These are phyloP conservation scores for Zoanthus sansibaricus DNA, from an alignment of 92 coral and sea anemone species.

Conservation along the genomic window DNA sequence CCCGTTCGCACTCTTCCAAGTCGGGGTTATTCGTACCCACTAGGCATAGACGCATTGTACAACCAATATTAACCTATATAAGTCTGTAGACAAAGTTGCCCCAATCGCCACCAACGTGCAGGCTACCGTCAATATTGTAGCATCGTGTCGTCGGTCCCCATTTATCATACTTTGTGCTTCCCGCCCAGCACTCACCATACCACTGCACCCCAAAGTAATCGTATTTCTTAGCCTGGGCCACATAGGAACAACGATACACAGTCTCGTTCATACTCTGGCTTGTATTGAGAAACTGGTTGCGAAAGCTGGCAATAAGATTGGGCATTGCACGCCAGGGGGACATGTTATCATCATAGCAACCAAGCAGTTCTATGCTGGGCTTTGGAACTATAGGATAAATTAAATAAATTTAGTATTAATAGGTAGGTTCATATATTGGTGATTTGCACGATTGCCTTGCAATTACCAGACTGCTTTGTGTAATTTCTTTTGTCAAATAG, in stretches of 20 bases:
- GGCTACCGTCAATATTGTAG: neutral
- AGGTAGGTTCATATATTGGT: too few relatives aligned
- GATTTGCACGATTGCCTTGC: too few relatives aligned
- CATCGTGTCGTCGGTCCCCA: slow-evolving; percentile 21
- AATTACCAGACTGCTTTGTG: too few relatives aligned
- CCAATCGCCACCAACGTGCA: slow-evolving; percentile 8
- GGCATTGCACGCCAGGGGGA: slow-evolving; percentile 57
- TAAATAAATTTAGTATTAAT: too few relatives aligned
- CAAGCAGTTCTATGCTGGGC: slow-evolving; percentile 60
- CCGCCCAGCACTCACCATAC: slow-evolving; percentile 86
- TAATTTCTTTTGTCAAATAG: too few relatives aligned
- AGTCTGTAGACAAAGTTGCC: slow-evolving; percentile 29
- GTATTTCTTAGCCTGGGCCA: slow-evolving; percentile 71
- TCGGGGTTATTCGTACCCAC: too few relatives aligned
- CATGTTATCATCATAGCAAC: slow-evolving; percentile 68
- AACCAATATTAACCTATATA: neutral
- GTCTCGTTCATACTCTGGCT: slow-evolving; percentile 50
- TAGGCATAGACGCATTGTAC: too few relatives aligned
- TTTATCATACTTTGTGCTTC: slow-evolving; percentile 30
- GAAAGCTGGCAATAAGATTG: slow-evolving; percentile 58
- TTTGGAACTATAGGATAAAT: slow-evolving; percentile 47
- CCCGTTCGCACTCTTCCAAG: too few relatives aligned
- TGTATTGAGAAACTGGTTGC: slow-evolving; percentile 49
- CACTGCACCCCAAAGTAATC: slow-evolving; percentile 74
- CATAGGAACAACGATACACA: slow-evolving; percentile 68